Evolutionary conservation across 2,888 invertebrate genomes (phyloP).

Genomic region (Leptogaster cylindrica): DNA sequence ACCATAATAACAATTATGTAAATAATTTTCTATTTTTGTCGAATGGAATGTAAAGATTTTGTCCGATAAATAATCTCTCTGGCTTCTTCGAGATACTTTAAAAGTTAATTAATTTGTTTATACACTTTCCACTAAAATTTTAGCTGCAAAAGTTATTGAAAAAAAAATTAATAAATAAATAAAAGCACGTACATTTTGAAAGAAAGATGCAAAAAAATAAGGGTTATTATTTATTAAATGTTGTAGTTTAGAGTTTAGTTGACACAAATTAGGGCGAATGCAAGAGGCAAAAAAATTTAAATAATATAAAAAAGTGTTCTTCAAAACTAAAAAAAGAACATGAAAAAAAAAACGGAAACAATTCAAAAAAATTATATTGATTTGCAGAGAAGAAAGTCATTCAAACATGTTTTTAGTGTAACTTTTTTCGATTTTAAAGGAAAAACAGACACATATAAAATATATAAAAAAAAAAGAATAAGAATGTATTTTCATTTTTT

Average conservation of each 20-base stretch:
- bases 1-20: too few species aligned
- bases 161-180: not conserved
- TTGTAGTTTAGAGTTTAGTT: conserved; percentile 39
- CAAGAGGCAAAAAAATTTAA: not conserved
- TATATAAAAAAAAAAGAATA: conserved; percentile 32
- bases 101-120: too few species aligned
- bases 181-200: not conserved
- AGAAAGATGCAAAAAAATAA: not conserved
- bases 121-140: too few species aligned
- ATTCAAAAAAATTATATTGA: conserved; percentile 20
- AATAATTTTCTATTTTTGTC: too few species aligned
- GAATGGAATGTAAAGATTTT: too few species aligned
- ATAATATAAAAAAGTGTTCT: conserved; percentile 28
- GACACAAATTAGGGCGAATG: conserved; percentile 16
- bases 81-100: not conserved
- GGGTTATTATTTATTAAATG: conserved; percentile 34
- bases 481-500: not conserved
- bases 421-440: conserved; percentile 40
- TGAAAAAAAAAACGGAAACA: conserved; percentile 29
- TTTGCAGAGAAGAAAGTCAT: conserved; percentile 29
- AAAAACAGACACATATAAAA: conserved; percentile 38
- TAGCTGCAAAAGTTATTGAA: not conserved
- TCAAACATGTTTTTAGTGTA: conserved; percentile 32
- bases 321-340: conserved; percentile 11
- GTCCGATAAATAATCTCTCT: too few species aligned